Base-by-base conservation (phyloP, 2,113 vertebrate genomes). In the Todiramphus chloris region DNA sequence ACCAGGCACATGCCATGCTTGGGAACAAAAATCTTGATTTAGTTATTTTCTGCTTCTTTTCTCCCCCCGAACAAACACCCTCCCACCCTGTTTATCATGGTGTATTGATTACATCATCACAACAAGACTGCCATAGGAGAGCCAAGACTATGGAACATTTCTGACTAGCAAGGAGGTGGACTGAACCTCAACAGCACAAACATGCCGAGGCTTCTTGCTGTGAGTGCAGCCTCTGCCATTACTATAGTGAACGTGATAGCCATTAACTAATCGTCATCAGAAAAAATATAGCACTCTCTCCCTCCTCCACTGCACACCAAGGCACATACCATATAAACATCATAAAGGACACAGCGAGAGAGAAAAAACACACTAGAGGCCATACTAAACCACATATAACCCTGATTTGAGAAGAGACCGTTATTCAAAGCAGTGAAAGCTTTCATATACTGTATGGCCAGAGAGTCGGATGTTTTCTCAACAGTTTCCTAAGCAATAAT, bases 401-500 rank as follows among this genome's bases (percentile, higher is more conserved):
- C 84, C 60, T 43, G n/a, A 89, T 83, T 64, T 86, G 6, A 58
- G 86, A 84, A 78, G 89, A 82, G 70, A 83, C 88, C 60, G 85
- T 87, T 96, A 91, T 75, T 94, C 96, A 95, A 96, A 93, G 76
- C 87, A 51, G 75, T 94, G 72, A 90, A 91, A 96, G 90, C 89
- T 75, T 86, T 79, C 69, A 39, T 86, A 90, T 87, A 97, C 90
- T 50, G 80, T 37, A 76, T 55, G 70, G 89, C 50, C 83, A 51
- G 76, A 46, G 30, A 94, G 88, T 79, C 30, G 33, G 89, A 74
- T 64, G 73, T 72, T 89, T 95, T 82, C 68, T 94, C 87, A 72
- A 92, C 74, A 91, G 89, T 95, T 95, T 97, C 83, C 88, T 66
- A 76, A 97, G 90, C 93, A 92, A 79, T 95, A 95, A 83, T 55